Evolutionary conservation across 2,797 vertebrate genomes (phyloP), one percentile per base, ranked within the genome.

Genomic region (Uromys caudimaculatus): DNA sequence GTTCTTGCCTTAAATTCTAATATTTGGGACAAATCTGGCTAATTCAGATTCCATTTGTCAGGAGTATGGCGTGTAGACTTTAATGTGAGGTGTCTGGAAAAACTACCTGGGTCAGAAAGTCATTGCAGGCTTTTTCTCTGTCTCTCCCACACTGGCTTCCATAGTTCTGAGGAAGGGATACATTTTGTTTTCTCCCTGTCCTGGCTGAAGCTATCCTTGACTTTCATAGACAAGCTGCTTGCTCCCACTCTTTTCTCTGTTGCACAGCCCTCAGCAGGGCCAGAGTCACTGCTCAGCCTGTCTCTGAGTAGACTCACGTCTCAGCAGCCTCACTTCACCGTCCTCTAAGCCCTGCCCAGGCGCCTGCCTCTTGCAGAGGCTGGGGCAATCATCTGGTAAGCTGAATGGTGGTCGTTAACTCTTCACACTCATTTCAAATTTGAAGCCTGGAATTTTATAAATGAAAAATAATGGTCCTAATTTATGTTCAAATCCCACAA

Each of bases 401-500:
- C 38, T 47, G 71, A 54, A 14, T 12, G 32, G 50, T 23, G 9
- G 47, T 91, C 29, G 50, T n/a, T 90, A 75, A 52, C 13, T 73
- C 89, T 62, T 86, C 38, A 2, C 19, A 89, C 47, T 94, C 47
- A 35, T 44, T 89, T 90, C 54, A 44, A 91, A 93, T 41, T 75
- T 50, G 71, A 81, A 84, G 78, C 24, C 60, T 81, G 81, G 83
- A 78, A 86, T 52, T 86, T 89, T 90, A 87, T 90, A 79, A 89
- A 84, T 87, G 73, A 78, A 73, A 73, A 24, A 21, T 41, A 78
- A 96, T 89, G 52, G 50, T 47, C 29, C 21, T 58, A 89, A 89
- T 60, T 19, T 19, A 11, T 50, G n/a, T 73, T 67, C 91, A 77
- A 67, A 60, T 89, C 89, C 41, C 41, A 7, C 3, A 29, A 76